These are phyloP conservation scores for Thunnus maccoyii DNA, from an alignment of 2,113 vertebrate species.

Conservation along the genomic window DNA sequence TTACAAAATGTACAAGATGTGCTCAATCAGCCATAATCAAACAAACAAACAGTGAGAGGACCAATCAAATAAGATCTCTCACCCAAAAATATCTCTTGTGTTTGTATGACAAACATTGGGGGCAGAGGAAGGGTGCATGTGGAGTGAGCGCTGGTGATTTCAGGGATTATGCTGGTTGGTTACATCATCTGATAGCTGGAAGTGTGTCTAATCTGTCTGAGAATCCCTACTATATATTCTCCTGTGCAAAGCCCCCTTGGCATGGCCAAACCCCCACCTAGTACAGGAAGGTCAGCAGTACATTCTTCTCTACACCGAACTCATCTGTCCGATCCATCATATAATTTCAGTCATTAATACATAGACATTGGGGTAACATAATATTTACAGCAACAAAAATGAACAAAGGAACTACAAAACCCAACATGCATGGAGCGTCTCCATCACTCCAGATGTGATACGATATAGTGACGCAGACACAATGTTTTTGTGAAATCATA, in stretches of 20 bases:
- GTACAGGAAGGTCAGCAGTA: conserved; percentile 66
- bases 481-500: conserved; percentile 46
- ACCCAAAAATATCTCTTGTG: conserved; percentile 70
- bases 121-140: conserved; percentile 63
- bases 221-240: conserved; percentile 46
- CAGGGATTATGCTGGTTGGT: conserved; percentile 75
- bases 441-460: conserved; percentile 38
- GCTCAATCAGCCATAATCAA: conserved; percentile 78
- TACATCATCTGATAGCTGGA: conserved; percentile 64
- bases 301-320: conserved; percentile 67
- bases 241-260: conserved; percentile 53
- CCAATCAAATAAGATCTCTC: conserved; percentile 69
- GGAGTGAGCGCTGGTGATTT: conserved; percentile 78
- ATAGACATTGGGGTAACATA: conserved; percentile 58
- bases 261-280: conserved; percentile 51
- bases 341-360: conserved; percentile 54
- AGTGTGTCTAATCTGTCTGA: conserved; percentile 49
- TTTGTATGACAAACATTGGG: conserved; percentile 84
- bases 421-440: conserved; percentile 72
- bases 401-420: conserved; percentile 67
- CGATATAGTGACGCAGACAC: conserved; percentile 42
- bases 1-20: conserved; percentile 86
- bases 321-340: conserved; percentile 48
- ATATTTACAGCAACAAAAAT: conserved; percentile 79
- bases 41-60: conserved; percentile 73